These are phyloP conservation scores for Galerucella nymphaeae DNA, from an alignment of 2,888 invertebrate genomes.

Conservation along the genomic window DNA sequence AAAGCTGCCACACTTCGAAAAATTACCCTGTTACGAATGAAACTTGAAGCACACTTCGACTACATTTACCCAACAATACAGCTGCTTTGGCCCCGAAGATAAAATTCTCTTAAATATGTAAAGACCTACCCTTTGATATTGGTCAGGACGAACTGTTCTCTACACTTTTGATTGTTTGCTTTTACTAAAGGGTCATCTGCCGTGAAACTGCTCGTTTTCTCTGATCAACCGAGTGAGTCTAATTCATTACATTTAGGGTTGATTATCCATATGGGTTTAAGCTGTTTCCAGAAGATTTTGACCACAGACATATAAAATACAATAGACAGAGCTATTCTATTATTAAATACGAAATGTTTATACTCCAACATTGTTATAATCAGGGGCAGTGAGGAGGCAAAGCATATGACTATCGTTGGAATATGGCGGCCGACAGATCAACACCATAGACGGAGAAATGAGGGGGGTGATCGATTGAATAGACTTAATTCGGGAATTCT, in stretches of 20 bases:
- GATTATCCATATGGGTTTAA: background rate
- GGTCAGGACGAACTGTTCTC: slow-evolving; percentile 6
- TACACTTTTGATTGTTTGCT: slow-evolving; percentile 29
- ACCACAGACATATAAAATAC: no score
- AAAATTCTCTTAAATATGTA: slow-evolving; percentile 22
- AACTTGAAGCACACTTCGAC: slow-evolving; percentile 39
- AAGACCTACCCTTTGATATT: slow-evolving; percentile 24
- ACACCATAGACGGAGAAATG: no score
- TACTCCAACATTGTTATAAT: no score
- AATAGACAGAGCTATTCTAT: no score
- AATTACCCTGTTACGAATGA: slow-evolving; percentile 42
- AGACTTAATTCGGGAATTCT: no score
- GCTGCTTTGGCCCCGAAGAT: slow-evolving; percentile 32
- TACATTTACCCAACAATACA: slow-evolving; percentile 41
- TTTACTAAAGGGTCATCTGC: slow-evolving; percentile 29
- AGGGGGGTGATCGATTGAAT: no score
- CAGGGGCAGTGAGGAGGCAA: no score
- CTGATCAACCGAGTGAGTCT: slow-evolving; percentile 19
- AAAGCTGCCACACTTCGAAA: slow-evolving; percentile 40
- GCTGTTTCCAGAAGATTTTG: no score
- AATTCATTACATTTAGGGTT: slow-evolving; percentile 26
- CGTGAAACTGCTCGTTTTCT: slow-evolving; percentile 21
- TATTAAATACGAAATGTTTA: no score
- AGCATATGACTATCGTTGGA: no score
- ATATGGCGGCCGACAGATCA: no score